Percentiles rank a stretch among this genome's conserved stretches.
Evolutionary conservation across 2,888 invertebrate species (phyloP).

Genomic region (Psylliodes chrysocephalus): DNA sequence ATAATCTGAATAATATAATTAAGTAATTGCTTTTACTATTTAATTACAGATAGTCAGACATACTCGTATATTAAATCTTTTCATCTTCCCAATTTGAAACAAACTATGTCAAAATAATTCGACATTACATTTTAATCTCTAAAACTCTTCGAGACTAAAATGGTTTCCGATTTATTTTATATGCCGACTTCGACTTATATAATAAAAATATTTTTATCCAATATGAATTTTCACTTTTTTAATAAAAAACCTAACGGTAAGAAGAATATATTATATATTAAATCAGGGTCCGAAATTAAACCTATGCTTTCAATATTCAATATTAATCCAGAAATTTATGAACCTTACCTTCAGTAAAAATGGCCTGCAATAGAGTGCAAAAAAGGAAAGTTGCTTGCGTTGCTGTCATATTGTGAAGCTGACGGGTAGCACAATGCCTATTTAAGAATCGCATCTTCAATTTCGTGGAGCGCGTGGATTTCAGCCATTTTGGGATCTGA

Average conservation of each 20-base stretch:
- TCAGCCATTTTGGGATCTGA: constrained; percentile 61
- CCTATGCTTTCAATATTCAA: constrained; percentile 1
- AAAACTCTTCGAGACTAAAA: too few relatives aligned
- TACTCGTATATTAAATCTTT: too few relatives aligned
- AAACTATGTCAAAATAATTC: too few relatives aligned
- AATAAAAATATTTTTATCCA: too few relatives aligned
- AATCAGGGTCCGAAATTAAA: not conserved
- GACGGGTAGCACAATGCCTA: constrained; percentile 56
- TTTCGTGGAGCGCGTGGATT: constrained; percentile 57
- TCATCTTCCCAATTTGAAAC: too few relatives aligned
- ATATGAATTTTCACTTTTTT: not conserved
- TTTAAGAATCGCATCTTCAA: constrained; percentile 58
- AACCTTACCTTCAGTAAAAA: constrained; percentile 57
- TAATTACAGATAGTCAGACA: too few relatives aligned
- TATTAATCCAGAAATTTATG: constrained; percentile 40
- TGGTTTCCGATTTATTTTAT: too few relatives aligned
- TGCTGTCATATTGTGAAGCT: constrained; percentile 57
- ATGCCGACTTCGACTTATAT: too few relatives aligned
- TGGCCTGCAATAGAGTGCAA: constrained; percentile 58
- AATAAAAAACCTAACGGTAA: not conserved
- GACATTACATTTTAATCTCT: too few relatives aligned
- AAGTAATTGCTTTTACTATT: too few relatives aligned
- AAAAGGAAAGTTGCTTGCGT: constrained; percentile 58
- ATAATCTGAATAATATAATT: too few relatives aligned
- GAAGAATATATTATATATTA: not conserved